Percentiles rank a stretch among this genome's conserved stretches.
phyloP scores from a whole-genome alignment of 2,888 invertebrate genomes.

The Falcaria lacertinaria region DNA sequence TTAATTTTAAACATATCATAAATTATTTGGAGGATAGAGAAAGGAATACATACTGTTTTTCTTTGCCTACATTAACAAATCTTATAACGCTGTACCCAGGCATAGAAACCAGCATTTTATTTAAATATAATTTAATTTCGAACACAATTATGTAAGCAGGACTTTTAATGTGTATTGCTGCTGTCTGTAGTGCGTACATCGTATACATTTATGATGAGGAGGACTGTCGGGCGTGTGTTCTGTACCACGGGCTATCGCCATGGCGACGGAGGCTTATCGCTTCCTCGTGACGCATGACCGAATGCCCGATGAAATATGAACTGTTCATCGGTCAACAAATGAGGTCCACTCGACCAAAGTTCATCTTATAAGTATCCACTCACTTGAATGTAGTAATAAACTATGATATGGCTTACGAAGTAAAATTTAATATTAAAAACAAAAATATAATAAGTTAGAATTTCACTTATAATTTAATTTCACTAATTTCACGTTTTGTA shows the following conservation, averaged over 20 bases:
- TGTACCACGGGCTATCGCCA: slow-evolving; percentile 14
- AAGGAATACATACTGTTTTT: too few species aligned
- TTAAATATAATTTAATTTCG: background rate
- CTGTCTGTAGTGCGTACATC: background rate
- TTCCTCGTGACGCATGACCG: slow-evolving; percentile 41
- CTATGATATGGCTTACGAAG: background rate
- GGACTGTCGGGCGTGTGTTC: background rate
- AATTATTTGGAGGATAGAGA: too few species aligned
- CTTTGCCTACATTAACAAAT: too few species aligned
- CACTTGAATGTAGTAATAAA: background rate
- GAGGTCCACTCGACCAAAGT: background rate
- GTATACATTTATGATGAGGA: background rate
- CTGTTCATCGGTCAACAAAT: slow-evolving; percentile 5
- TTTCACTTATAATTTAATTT: too few species aligned
- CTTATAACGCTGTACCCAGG: too few species aligned
- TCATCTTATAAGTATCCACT: background rate
- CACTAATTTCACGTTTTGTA: too few species aligned
- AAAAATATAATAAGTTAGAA: too few species aligned
- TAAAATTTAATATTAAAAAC: too few species aligned
- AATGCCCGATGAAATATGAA: slow-evolving; percentile 42
- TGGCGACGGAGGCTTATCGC: slow-evolving; percentile 33
- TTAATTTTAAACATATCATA: too few species aligned
- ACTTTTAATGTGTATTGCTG: background rate
- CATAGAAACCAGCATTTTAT: background rate
- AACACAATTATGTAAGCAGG: background rate